Evolutionary conservation across 2,888 invertebrate species (phyloP).

Genomic region (Cremastinae sp.): DNA sequence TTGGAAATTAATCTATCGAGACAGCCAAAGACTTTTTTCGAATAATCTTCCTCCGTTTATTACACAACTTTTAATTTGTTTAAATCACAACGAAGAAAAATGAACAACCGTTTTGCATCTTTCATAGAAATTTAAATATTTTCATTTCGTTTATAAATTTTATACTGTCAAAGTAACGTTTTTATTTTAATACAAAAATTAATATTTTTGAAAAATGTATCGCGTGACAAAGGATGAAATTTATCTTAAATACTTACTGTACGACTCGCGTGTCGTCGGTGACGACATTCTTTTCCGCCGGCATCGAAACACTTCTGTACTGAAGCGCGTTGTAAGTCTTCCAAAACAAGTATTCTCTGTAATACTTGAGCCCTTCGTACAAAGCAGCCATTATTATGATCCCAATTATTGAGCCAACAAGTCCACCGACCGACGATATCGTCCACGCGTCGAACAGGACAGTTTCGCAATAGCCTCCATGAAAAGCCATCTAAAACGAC

Average conservation of each 20-base stretch:
- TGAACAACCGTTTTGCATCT: too few species aligned
- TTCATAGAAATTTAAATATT: too few species aligned
- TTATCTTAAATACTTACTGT: slow-evolving; percentile 84
- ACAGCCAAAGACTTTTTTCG: slow-evolving; percentile 12
- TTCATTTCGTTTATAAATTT: too few species aligned
- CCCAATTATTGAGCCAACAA: slow-evolving; percentile 94
- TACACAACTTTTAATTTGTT: slow-evolving; percentile 1
- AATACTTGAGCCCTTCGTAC: slow-evolving; percentile 98
- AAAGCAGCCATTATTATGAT: slow-evolving; percentile 95
- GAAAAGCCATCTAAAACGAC: slow-evolving; percentile 85
- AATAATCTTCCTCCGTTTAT: slow-evolving; percentile 9
- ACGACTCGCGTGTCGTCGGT: slow-evolving; percentile 88
- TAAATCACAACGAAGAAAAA: too few species aligned
- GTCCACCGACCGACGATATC: slow-evolving; percentile 87
- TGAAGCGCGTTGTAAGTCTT: slow-evolving; percentile 92
- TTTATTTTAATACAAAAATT: too few species aligned
- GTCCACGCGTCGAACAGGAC: slow-evolving; percentile 93
- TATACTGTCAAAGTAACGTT: too few species aligned
- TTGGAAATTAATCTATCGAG: slow-evolving; percentile 50
- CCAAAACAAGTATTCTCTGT: slow-evolving; percentile 88
- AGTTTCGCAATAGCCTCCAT: slow-evolving; percentile 89
- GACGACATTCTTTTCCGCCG: slow-evolving; percentile 85
- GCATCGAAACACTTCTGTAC: slow-evolving; percentile 92
- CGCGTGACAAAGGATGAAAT: slow-evolving; percentile 18
- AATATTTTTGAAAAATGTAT: too few species aligned